These are phyloP conservation scores for Serranus cabrilla DNA, from an alignment of 2,797 vertebrate genomes.

Conservation along the genomic window DNA sequence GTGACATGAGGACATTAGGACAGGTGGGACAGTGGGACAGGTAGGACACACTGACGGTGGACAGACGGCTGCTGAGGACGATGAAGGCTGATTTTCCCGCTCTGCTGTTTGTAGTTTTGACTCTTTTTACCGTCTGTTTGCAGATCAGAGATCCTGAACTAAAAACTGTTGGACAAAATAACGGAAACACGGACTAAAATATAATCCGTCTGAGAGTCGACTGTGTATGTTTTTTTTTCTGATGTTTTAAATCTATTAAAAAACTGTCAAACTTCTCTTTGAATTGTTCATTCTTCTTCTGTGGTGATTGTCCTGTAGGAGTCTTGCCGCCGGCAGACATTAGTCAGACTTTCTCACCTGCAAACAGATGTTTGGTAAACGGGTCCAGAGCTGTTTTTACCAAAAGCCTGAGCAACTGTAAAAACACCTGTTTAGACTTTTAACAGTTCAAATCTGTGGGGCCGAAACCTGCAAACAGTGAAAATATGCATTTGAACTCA, in stretches of 20 bases:
- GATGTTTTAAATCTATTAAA: conserved; percentile 93
- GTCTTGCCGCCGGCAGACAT: conserved; percentile 6
- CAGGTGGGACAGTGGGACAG: conserved; percentile 42
- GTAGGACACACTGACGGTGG: conserved; percentile 64
- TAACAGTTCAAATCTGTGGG: background rate
- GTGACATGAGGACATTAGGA: background rate
- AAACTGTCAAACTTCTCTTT: conserved; percentile 88
- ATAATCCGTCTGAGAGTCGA: conserved; percentile 50
- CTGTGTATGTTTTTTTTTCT: conserved; percentile 86
- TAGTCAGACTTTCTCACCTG: conserved; percentile 84
- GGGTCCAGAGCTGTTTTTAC: conserved; percentile 45
- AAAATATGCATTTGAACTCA: too few relatives aligned
- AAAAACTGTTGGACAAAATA: conserved; percentile 64
- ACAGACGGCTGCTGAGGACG: conserved; percentile 55
- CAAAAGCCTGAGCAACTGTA: background rate
- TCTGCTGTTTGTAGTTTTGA: conserved; percentile 54
- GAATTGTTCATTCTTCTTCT: conserved; percentile 80
- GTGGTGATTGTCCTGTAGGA: conserved; percentile 36
- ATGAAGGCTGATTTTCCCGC: conserved; percentile 76
- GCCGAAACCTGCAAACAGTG: background rate
- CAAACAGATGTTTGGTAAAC: conserved; percentile 86
- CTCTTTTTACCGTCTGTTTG: conserved; percentile 93
- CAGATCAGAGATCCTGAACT: conserved; percentile 92
- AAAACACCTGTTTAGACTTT: too few relatives aligned
- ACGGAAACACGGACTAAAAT: conserved; percentile 68